Percentiles rank a stretch among this genome's conserved stretches.
Conservation (phyloP, 2,113 vertebrate genomes). For the Paralichthys olivaceus region DNA sequence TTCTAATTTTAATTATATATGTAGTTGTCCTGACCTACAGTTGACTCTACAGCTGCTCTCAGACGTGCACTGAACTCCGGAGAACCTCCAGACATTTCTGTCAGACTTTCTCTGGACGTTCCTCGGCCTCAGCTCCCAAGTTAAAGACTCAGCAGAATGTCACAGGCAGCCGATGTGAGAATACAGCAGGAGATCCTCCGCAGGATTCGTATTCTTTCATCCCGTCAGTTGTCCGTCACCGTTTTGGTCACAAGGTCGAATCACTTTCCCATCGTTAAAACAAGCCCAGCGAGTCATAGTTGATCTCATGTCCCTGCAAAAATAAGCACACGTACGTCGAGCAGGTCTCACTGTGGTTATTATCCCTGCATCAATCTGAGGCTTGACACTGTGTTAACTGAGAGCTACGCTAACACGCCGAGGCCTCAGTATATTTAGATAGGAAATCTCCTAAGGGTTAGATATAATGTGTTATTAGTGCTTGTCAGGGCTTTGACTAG, state of each 20-base stretch:
- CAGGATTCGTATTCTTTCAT: too few species aligned
- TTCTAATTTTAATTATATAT: too few species aligned
- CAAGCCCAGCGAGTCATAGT: conserved; percentile 44
- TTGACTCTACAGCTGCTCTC: too few species aligned
- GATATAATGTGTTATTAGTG: conserved; percentile 19
- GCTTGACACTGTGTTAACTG: conserved; percentile 41
- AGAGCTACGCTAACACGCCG: conserved; percentile 36
- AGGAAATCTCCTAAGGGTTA: conserved; percentile 45
- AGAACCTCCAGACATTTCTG: too few species aligned
- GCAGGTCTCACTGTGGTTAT: conserved; percentile 36
- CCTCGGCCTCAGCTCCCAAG: too few species aligned
- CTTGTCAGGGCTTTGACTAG: not conserved
- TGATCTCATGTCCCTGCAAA: conserved; percentile 42
- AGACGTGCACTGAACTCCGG: too few species aligned
- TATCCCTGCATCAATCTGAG: conserved; percentile 52
- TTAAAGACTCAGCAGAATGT: too few species aligned
- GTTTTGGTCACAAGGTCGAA: conserved; percentile 29
- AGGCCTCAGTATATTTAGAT: conserved; percentile 54
- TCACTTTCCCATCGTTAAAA: conserved; percentile 53
- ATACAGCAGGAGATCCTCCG: too few species aligned
- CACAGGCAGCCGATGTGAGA: too few species aligned
- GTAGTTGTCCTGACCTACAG: too few species aligned
- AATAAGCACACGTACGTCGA: conserved; percentile 40
- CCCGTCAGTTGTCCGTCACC: not conserved
- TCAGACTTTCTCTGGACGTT: too few species aligned